Conservation (phyloP, 2,797 vertebrate species). For the Tadarida brasiliensis region DNA sequence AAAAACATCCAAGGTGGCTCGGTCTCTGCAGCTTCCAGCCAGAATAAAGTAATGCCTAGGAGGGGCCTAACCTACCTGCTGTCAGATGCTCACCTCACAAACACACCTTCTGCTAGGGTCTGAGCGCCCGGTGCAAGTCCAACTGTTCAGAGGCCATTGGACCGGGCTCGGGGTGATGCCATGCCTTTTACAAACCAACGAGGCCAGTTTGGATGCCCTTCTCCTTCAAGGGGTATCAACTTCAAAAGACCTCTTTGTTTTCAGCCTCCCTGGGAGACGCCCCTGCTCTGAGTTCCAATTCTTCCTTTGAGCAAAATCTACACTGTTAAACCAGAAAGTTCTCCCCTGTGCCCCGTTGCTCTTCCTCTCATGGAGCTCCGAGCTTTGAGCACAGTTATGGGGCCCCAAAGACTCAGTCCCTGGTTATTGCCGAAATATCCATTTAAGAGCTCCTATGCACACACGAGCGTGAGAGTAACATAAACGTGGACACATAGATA, state of each 20-base stretch:
- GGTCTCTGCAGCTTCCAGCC: neutral
- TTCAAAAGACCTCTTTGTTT: constrained; percentile 76
- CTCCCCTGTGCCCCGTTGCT: neutral
- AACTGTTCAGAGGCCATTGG: constrained; percentile 78
- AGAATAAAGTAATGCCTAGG: constrained; percentile 24
- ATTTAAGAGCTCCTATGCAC: neutral
- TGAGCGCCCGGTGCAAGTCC: constrained; percentile 71
- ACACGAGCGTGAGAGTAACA: neutral
- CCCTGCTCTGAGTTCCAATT: constrained; percentile 72
- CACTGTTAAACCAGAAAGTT: constrained; percentile 67
- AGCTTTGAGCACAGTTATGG: constrained; percentile 52
- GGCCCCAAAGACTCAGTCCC: neutral
- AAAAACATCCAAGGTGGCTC: constrained; percentile 35
- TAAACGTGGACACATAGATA: neutral
- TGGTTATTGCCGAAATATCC: neutral
- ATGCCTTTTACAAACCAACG: constrained; percentile 69
- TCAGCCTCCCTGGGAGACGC: constrained; percentile 49
- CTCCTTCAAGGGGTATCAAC: constrained; percentile 77
- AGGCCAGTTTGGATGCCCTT: constrained; percentile 75
- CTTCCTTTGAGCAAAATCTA: constrained; percentile 73
- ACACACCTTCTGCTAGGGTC: constrained; percentile 64
- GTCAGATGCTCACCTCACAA: constrained; percentile 74
- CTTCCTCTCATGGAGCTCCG: neutral
- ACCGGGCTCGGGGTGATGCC: constrained; percentile 72
- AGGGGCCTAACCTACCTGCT: constrained; percentile 53